Base-by-base conservation (phyloP, 2,113 vertebrate species). In the Dasyprocta punctata region DNA sequence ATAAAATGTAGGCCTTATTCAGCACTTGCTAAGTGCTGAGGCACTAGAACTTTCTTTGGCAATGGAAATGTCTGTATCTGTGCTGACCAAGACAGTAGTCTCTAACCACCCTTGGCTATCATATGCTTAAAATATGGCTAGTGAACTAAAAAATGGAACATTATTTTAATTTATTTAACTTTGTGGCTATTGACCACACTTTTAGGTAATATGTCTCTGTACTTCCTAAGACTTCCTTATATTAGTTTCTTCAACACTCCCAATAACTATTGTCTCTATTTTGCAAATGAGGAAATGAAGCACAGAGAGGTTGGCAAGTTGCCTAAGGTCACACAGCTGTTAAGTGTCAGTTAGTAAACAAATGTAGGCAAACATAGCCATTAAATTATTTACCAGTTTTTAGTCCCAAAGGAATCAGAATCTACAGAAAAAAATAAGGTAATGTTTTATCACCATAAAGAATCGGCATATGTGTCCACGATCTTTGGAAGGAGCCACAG, bases 161-260 rank as follows among this genome's bases (percentile, higher is more conserved):
- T 92, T 73, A 71, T 83, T 86, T 92, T 75, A 85, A 36, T 17
- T 73, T 87, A 82, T 94, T 87, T 90, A 49, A 81, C 73, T 85
- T 77, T 73, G 63, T 41, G 47, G 30, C 38, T 67, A 30, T 36
- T 60, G 24, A 13, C 36, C 67, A 84, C 1, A 1, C 30, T 80
- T 17, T 44, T 52, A 61, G 75, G 84, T 4, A 61, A 49, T n/a
- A 82, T 3, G 78, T 10, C 33, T 44, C 54, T 90, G 0, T 41
- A 47, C 26, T 16, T 54, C 54, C 54, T 16, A 58, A 84, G 41
- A 67, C 56, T 90, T 61, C 13, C 12, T 17, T 33, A 2, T n/a
- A 20, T 86, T 60, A 41, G 33, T 11, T 44, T 44, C 30, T 52
- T 75, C 33, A 22, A 19, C n/a, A 19, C 30, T 86, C n/a, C 47